Conservation (phyloP, 1,140 invertebrate genomes). For the Streblospio benedicti region DNA sequence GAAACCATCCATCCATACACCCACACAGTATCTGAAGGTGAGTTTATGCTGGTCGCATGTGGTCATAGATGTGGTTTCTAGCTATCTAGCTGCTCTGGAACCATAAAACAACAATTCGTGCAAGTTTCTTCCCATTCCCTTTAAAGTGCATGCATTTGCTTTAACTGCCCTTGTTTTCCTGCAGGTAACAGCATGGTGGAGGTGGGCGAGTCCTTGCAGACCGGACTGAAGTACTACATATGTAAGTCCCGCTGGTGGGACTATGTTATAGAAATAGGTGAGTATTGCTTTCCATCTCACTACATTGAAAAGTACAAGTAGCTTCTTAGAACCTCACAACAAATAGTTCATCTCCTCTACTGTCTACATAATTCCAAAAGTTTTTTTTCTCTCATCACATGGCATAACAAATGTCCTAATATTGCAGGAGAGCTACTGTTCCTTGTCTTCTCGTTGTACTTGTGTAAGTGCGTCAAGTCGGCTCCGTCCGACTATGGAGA, state of each 20-base stretch:
- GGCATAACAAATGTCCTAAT: background rate
- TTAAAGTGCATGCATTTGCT: too few relatives aligned
- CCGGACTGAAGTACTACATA: constrained; percentile 52
- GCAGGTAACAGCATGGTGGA: constrained; percentile 45
- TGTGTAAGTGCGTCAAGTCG: constrained; percentile 70
- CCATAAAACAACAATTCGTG: too few relatives aligned
- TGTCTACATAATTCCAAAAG: background rate
- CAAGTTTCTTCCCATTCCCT: too few relatives aligned
- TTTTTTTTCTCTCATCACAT: constrained; percentile 7
- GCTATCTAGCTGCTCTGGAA: too few relatives aligned
- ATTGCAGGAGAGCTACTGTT: constrained; percentile 67
- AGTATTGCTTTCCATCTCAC: too few relatives aligned
- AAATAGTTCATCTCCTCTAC: background rate
- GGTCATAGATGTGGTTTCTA: too few relatives aligned
- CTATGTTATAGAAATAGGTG: constrained; percentile 70
- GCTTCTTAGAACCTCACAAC: too few relatives aligned
- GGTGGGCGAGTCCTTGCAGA: constrained; percentile 43
- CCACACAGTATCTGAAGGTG: too few relatives aligned
- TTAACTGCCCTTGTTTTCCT: too few relatives aligned
- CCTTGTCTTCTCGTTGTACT: constrained; percentile 69
- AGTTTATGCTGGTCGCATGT: too few relatives aligned
- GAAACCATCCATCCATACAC: too few relatives aligned
- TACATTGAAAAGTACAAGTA: too few relatives aligned
- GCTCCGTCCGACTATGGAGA: constrained; percentile 73
- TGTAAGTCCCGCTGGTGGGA: constrained; percentile 80